Base-by-base conservation (phyloP, 2,888 invertebrate genomes). In the Drosophila rubida region DNA sequence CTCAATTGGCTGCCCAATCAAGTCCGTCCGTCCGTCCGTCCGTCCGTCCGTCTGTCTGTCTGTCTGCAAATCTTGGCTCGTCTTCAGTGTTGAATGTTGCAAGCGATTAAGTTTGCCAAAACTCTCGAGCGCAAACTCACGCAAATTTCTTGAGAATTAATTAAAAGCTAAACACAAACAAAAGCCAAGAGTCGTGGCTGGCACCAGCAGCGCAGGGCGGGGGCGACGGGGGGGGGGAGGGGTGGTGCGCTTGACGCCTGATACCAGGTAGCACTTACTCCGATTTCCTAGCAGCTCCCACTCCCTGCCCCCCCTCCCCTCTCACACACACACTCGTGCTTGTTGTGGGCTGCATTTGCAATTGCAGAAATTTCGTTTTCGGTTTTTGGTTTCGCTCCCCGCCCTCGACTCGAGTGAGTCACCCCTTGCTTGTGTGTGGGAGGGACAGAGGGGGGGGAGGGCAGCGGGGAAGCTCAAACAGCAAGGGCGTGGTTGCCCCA, bases 101-200 rank as follows among this genome's bases (percentile, higher is more conserved):
- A 64, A 42, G 4, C 54, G 54, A 30, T 54, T 54, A 50, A 65
- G 32, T 50, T 69, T 51, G 35, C 54, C 45, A 65, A 50, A 65
- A 55, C 42, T 48, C 30, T 44, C 11, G 19, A 7, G 37, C 39
- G 39, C 32, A 42, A 23, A 54, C 16, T 32, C 45, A 53, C 22
- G 45, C 49, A 64, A 74, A 76, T 70, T 78, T 70, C 77, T 70
- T 70, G 27, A 62, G 77, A 74, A 80, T 77, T 80, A 74, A 80
- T 78, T 77, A 80, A 78, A 80, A 74, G 42, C 68, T 19, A 74
- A 74, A 64, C 37, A 70, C 68, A 66, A 69, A 63, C 67, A 62
- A 53, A 60, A 57, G 41, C 2, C 46, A 55, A 30, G 11, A 30
- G 22, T 35, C 19, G 32, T 19, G 13, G 35, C 30, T 25, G 25